Percentiles rank a stretch among this genome's conserved stretches.
Conservation (phyloP, 2,888 invertebrate species). For the Xanthorhoe designata region DNA sequence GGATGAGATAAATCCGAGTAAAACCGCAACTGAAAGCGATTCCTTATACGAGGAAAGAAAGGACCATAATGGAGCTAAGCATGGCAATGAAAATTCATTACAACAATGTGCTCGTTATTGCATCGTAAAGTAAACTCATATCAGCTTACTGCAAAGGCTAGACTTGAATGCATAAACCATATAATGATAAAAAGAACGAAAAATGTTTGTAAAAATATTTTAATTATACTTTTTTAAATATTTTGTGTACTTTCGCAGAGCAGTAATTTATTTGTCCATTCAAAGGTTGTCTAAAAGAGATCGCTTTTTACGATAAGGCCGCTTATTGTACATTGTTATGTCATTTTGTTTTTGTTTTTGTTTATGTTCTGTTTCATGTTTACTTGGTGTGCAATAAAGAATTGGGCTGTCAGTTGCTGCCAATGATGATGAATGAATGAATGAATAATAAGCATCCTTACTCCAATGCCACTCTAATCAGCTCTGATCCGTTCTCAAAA, state of each 20-base stretch:
- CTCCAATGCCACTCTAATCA: too few relatives aligned
- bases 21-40: neutral
- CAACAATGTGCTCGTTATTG: slow-evolving; percentile 69
- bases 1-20: neutral
- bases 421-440: too few relatives aligned
- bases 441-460: too few relatives aligned
- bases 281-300: too few relatives aligned
- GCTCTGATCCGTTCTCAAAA: too few relatives aligned
- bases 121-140: slow-evolving; percentile 78
- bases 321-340: too few relatives aligned
- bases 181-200: neutral
- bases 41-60: slow-evolving; percentile 24
- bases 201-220: neutral
- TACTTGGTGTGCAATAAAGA: too few relatives aligned
- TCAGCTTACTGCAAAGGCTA: slow-evolving; percentile 58
- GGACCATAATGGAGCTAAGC: slow-evolving; percentile 43
- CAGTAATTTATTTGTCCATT: too few relatives aligned
- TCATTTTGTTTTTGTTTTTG: too few relatives aligned
- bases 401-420: too few relatives aligned
- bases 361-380: too few relatives aligned
- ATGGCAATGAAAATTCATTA: slow-evolving; percentile 65
- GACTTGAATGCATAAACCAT: slow-evolving; percentile 32
- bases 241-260: neutral
- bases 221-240: neutral
- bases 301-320: too few relatives aligned